phyloP scores from a whole-genome alignment of 64 coral and sea anemone genomes.

The Platygyra sinensis region DNA sequence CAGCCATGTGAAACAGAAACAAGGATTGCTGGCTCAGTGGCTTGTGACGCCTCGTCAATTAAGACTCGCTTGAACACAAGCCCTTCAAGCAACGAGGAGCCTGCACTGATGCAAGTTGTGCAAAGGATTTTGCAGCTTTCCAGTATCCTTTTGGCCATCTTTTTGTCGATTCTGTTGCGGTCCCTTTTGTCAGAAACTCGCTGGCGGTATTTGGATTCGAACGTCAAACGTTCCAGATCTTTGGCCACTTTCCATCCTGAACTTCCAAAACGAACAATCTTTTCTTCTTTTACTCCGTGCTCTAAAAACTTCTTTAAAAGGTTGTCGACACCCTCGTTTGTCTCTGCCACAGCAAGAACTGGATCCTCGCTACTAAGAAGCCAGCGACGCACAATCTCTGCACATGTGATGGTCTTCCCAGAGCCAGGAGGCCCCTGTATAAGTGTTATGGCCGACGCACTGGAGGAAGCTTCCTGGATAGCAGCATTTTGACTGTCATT shows the following conservation, averaged over 20 bases:
- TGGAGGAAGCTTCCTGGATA: slow-evolving; percentile 47
- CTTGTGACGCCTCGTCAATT: slow-evolving; percentile 85
- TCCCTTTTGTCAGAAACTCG: slow-evolving; percentile 26
- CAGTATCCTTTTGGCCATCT: slow-evolving; percentile 55
- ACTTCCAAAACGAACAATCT: slow-evolving; percentile 71
- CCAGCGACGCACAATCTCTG: slow-evolving; percentile 66
- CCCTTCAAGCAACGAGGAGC: slow-evolving; percentile 63
- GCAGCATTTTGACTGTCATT: slow-evolving; percentile 75
- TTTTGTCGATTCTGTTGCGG: slow-evolving; percentile 49
- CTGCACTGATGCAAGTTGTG: slow-evolving; percentile 81
- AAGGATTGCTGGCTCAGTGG: slow-evolving; percentile 75
- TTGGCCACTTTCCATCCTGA: slow-evolving; percentile 69
- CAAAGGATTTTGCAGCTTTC: slow-evolving; percentile 61
- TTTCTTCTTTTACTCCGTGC: slow-evolving; percentile 44
- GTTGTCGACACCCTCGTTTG: slow-evolving; percentile 91
- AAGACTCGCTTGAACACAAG: slow-evolving; percentile 61
- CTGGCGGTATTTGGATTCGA: slow-evolving; percentile 56
- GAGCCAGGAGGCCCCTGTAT: slow-evolving; percentile 91
- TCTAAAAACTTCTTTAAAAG: slow-evolving; percentile 69
- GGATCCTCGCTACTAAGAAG: not conserved
- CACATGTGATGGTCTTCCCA: slow-evolving; percentile 77
- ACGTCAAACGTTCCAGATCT: slow-evolving; percentile 48
- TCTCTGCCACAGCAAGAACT: slow-evolving; percentile 73
- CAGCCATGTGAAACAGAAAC: slow-evolving; percentile 63
- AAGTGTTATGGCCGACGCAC: slow-evolving; percentile 37